Evolutionary conservation across 2,888 invertebrate species (phyloP).

Genomic region (Caprella mutica): DNA sequence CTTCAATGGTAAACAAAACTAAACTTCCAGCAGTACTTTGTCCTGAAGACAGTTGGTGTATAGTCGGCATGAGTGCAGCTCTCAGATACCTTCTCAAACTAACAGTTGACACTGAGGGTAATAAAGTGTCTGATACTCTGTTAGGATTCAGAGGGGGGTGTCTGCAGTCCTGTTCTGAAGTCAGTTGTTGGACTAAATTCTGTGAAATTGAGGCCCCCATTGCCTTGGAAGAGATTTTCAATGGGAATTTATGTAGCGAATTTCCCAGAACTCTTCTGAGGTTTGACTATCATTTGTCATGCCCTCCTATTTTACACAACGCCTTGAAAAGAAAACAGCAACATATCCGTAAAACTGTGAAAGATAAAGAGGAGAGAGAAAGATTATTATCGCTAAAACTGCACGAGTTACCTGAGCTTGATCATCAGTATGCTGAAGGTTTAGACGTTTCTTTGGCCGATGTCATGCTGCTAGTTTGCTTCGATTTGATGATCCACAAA

Average conservation of each 20-base stretch:
- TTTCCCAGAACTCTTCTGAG: conserved; percentile 60
- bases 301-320: conserved; percentile 75
- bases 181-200: conserved; percentile 79
- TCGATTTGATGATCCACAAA: conserved; percentile 44
- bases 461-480: conserved; percentile 61
- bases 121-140: conserved; percentile 39
- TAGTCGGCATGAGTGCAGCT: conserved; percentile 26
- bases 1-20: conserved; percentile 14
- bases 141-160: conserved; percentile 71
- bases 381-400: conserved; percentile 12
- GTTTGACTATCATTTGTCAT: conserved; percentile 71
- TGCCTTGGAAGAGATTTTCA: conserved; percentile 43
- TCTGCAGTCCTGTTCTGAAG: conserved; percentile 68
- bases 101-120: conserved; percentile 7
- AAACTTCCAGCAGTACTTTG: conserved; percentile 20
- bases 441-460: conserved; percentile 71
- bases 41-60: conserved; percentile 15
- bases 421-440: conserved; percentile 71
- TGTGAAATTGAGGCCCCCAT: conserved; percentile 69
- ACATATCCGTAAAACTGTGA: conserved; percentile 11
- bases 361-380: conserved; percentile 8
- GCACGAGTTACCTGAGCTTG: conserved; percentile 35
- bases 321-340: conserved; percentile 59
- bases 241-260: background rate
- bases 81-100: conserved; percentile 20